phyloP scores from a whole-genome alignment of 2,888 invertebrate genomes.

The Gonocerus acuteangulatus region DNA sequence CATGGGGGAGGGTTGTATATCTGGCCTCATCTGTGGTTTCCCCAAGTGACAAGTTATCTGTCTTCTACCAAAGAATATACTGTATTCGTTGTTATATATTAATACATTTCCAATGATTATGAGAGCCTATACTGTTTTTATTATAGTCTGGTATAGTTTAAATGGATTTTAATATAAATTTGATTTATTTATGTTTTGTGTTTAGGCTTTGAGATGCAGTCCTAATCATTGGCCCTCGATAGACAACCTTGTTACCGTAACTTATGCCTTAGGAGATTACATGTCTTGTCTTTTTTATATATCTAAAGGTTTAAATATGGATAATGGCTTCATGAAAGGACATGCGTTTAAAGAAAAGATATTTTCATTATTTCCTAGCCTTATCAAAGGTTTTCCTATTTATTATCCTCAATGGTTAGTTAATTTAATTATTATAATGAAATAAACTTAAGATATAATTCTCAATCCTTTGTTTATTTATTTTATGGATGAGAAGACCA shows the following conservation, averaged over 20 bases:
- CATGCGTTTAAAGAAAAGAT: constrained; percentile 66
- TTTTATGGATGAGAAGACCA: not conserved
- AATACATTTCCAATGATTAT: too few relatives aligned
- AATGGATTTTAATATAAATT: too few relatives aligned
- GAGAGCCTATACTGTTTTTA: too few relatives aligned
- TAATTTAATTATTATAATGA: not conserved
- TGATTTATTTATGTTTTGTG: constrained; percentile 25
- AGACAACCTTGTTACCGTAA: constrained; percentile 69
- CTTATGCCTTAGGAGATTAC: constrained; percentile 67
- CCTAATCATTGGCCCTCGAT: constrained; percentile 84
- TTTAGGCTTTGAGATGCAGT: constrained; percentile 63
- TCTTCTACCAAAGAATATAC: too few relatives aligned
- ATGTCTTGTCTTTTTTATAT: constrained; percentile 69
- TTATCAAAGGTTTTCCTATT: constrained; percentile 58
- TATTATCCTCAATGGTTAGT: constrained; percentile 53
- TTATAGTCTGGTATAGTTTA: too few relatives aligned
- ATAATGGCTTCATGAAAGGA: constrained; percentile 66
- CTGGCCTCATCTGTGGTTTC: too few relatives aligned
- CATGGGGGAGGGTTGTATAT: too few relatives aligned
- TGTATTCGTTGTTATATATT: too few relatives aligned
- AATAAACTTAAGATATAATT: not conserved
- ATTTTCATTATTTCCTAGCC: constrained; percentile 58
- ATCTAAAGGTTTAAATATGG: constrained; percentile 61
- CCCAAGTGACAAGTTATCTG: too few relatives aligned
- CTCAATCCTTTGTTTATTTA: not conserved